Base-by-base conservation (phyloP, 35 echinoderm and acorn worm species). In the Heliocidaris tuberculata region DNA sequence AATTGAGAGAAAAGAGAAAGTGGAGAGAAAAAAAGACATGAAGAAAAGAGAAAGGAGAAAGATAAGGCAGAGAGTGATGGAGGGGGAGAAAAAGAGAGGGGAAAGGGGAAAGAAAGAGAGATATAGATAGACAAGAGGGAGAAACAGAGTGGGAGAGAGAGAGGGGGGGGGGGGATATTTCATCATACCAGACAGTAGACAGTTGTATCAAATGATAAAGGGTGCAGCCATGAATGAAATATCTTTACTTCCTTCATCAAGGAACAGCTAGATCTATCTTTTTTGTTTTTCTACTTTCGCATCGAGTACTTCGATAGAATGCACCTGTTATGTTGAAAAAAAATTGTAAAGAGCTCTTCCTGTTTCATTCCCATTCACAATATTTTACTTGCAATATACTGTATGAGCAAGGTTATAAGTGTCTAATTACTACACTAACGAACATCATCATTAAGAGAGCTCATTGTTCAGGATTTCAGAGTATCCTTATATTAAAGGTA, bases 191-290 rank as follows among this genome's bases (percentile, higher is more conserved):
- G 3, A 3, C 35, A 42, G 35, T 56, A 56, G 7, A 78, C 65
- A 21, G 0, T 78, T 29, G 21, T 78, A 78, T 78, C 65, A 0
- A 29, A 78, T 24, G 6, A 27, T 19, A 78, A 78, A n/a, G 27
- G 21, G 27, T 78, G 65, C 65, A 78, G 65, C 65, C 65, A 78
- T 78, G 65, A 78, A 78, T 78, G 65, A 78, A 78, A 78, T 78
- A 78, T 78, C 65, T n/a, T 78, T 78, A 19, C 21, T 78, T 78
- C 65, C 65, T 78, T 78, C 65, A 78, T 78, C 21, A 19, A 78
- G 65, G 21, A 78, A n/a, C 8, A 78, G 7, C 21, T 70, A 70
- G 27, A 78, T 78, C 19, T 9, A 24, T 78, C 19, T n/a, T 6
- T n/a, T 78, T 70, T 70, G 5, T 70, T 78, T 70, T 19, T 21